Evolutionary conservation across 1,140 invertebrate species (phyloP).

Genomic region (Scylla paramamosain): DNA sequence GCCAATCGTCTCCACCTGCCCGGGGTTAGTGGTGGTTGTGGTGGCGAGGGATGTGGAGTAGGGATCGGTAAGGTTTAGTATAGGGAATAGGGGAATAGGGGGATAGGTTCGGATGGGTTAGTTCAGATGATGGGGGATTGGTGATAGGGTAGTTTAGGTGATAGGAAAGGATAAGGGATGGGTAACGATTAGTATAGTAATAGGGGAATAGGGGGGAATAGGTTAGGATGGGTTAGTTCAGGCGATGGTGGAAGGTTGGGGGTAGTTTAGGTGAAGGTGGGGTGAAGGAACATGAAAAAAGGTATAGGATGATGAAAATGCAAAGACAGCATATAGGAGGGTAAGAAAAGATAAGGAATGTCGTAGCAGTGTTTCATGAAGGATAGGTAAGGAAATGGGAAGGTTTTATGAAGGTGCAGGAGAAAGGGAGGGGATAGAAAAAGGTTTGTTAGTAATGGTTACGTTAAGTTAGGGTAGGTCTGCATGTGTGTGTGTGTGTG

Average conservation of each 20-base stretch:
- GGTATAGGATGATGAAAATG: too few species aligned
- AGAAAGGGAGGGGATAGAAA: too few species aligned
- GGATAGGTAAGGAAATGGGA: too few species aligned
- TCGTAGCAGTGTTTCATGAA: too few species aligned
- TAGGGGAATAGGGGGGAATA: neutral
- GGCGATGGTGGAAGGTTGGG: neutral
- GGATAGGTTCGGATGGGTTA: neutral
- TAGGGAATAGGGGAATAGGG: neutral
- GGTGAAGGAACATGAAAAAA: too few species aligned
- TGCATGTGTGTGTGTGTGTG: neutral
- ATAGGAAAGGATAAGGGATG: neutral
- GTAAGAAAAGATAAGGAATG: too few species aligned
- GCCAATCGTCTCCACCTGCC: conserved; percentile 62
- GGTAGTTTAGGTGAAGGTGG: neutral
- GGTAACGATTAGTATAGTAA: neutral
- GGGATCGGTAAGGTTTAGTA: neutral
- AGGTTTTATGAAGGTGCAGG: too few species aligned
- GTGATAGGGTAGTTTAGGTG: neutral
- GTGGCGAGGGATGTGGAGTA: neutral
- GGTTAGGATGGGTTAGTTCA: neutral
- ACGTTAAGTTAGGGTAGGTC: neutral
- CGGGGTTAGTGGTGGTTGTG: neutral
- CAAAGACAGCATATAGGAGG: too few species aligned
- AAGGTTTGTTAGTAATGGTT: neutral
- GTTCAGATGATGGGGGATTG: neutral